Evolutionary conservation across 2,888 invertebrate species (phyloP).

Genomic region (Omphaloscelis lunosa): DNA sequence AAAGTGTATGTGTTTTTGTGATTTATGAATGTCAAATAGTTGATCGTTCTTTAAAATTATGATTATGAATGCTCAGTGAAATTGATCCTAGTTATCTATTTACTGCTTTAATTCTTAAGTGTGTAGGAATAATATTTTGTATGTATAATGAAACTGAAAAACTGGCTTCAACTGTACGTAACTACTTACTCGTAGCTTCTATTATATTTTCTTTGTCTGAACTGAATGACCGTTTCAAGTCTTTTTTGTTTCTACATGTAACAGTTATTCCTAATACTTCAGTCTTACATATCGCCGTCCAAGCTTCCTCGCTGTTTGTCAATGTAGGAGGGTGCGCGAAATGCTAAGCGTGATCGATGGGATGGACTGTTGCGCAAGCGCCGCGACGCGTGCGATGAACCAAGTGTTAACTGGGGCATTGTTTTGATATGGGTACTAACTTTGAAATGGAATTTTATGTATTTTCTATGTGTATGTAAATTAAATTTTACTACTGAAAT

Average conservation of each 20-base stretch:
- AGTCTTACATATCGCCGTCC: constrained; percentile 30
- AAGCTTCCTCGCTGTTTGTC: constrained; percentile 73
- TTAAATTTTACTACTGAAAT: background rate
- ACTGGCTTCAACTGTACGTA: background rate
- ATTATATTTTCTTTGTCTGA: background rate
- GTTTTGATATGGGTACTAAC: constrained; percentile 39
- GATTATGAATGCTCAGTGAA: background rate
- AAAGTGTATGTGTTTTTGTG: background rate
- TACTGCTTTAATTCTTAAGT: background rate
- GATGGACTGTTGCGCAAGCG: constrained; percentile 82
- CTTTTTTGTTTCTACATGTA: background rate
- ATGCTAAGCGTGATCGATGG: constrained; percentile 86
- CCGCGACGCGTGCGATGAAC: constrained; percentile 58
- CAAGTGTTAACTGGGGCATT: constrained; percentile 55
- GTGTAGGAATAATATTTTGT: background rate
- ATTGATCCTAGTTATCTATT: background rate
- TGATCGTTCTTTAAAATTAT: background rate
- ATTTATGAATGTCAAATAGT: background rate
- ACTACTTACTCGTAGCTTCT: background rate
- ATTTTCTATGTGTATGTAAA: background rate
- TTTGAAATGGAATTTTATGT: background rate
- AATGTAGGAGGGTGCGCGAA: constrained; percentile 79
- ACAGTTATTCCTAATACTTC: background rate
- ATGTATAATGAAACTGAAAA: background rate
- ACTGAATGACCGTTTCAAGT: background rate